Evolutionary conservation across 1,140 invertebrate species (phyloP), one percentile per base, ranked within the genome.

Genomic region (Xylocopa sonorina): DNA sequence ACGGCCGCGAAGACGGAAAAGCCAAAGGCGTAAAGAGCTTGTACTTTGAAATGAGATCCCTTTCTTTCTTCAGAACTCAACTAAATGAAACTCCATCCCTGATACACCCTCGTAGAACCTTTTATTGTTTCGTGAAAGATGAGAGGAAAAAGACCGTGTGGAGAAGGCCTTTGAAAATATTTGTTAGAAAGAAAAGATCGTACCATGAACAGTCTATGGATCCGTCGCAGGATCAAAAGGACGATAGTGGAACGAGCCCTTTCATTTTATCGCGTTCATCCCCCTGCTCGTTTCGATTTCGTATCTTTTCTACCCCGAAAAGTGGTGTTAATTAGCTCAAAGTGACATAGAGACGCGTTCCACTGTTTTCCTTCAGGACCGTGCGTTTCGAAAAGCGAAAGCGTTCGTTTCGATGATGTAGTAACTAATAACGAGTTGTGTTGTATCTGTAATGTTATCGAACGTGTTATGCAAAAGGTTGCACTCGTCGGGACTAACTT

Each of bases 41-140:
- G 84, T 87, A 79, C 81, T 85, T 80, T 84, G 87, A 90, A 90
- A 89, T 85, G 89, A 90, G 88, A 89, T 89, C 85, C 86, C 72
- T 90, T 90, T 90, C 89, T 90, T 88, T 77, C 84, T 87, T 89
- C 87, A 84, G 89, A 90, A 89, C 87, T 87, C 89, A 88, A 90
- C 87, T 88, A 87, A 89, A 90, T 89, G 87, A 90, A 90, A 88
- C 80, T 76, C 50, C 82, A 77, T 87, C 62, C 80, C 57, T 48
- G 48, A 67, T 63, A 77, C 63, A 78, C 88, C 77, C 78, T 64
- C 80, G 74, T 82, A 80, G 81, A 78, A 86, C 84, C 87, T 88
- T 89, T 89, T 90, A 90, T 89, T 89, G 88, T 90, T 87, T 81
- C 64, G 62, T 53, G 84, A 80, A 86, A 78, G 62, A 66, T 38